A percentile compares a stretch with the other conserved stretches of the same genome.
phyloP scores from a whole-genome alignment of 2,113 vertebrate genomes.

The Aythya baeri region DNA sequence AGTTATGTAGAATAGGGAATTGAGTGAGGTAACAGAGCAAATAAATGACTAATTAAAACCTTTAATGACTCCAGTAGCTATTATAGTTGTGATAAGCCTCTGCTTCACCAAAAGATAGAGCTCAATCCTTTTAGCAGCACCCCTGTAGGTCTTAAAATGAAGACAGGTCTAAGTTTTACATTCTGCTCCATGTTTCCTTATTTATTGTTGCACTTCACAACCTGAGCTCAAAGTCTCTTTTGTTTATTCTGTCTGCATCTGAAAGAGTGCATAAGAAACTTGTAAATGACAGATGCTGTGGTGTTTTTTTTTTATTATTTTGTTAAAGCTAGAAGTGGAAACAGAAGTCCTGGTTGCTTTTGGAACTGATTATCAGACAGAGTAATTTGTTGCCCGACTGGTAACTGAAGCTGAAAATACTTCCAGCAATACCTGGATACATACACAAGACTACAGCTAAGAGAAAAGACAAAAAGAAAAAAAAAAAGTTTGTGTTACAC shows the following conservation, averaged over 20 bases:
- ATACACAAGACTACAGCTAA: background rate
- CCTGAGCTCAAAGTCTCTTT: background rate
- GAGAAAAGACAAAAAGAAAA: background rate
- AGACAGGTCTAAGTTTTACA: background rate
- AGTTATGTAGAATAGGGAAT: background rate
- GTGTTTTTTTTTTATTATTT: background rate
- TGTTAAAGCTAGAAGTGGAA: background rate
- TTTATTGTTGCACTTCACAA: background rate
- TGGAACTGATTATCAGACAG: background rate
- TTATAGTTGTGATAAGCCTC: background rate
- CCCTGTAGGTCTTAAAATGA: background rate
- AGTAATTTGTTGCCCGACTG: background rate
- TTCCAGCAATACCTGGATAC: background rate
- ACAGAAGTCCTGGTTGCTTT: background rate
- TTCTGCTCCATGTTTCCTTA: background rate
- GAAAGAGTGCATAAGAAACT: background rate
- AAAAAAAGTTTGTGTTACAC: background rate
- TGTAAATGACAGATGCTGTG: background rate
- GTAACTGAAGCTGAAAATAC: background rate
- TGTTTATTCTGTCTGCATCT: background rate
- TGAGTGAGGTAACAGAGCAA: background rate
- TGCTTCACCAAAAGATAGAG: background rate
- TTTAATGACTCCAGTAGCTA: background rate
- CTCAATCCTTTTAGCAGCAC: background rate
- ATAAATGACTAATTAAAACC: background rate